Percentiles rank a stretch among this genome's conserved stretches.
phyloP scores from a whole-genome alignment of 1,140 invertebrate species.

The Cheumatopsyche charites region DNA sequence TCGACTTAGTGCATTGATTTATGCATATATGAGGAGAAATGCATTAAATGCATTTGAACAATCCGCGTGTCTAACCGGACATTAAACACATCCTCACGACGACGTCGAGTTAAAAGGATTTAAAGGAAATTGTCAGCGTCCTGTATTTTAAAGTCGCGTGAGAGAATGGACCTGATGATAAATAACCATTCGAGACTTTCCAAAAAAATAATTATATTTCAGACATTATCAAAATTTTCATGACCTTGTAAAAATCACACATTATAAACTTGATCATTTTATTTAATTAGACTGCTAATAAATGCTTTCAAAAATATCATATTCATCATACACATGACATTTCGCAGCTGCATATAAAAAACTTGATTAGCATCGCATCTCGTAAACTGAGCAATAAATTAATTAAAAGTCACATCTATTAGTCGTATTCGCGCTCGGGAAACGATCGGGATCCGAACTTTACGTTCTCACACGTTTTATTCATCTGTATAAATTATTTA shows the following conservation, averaged over 20 bases:
- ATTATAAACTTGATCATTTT: no score
- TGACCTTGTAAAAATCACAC: no score
- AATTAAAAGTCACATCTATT: neutral
- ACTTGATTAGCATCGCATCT: neutral
- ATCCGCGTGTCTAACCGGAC: slow-evolving; percentile 12
- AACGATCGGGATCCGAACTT: neutral
- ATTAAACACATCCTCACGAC: slow-evolving; percentile 23
- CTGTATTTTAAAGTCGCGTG: slow-evolving; percentile 21
- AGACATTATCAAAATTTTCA: no score
- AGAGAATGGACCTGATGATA: neutral
- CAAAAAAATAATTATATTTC: no score
- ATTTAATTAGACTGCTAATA: no score
- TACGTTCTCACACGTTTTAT: slow-evolving; percentile 4
- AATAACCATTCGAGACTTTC: no score
- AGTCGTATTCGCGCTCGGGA: no score
- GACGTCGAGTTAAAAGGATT: slow-evolving; percentile 18
- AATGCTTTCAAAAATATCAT: no score
- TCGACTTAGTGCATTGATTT: no score
- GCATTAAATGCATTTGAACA: slow-evolving; percentile 14
- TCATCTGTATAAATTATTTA: slow-evolving; percentile 22
- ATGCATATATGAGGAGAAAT: neutral
- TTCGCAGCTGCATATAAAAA: no score
- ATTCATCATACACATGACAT: no score
- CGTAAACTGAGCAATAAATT: neutral
- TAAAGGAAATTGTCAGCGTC: slow-evolving; percentile 26